Percentiles rank a stretch among this genome's conserved stretches.
Evolutionary conservation across 2,888 invertebrate species (phyloP).

Genomic region (Parnassius apollo): DNA sequence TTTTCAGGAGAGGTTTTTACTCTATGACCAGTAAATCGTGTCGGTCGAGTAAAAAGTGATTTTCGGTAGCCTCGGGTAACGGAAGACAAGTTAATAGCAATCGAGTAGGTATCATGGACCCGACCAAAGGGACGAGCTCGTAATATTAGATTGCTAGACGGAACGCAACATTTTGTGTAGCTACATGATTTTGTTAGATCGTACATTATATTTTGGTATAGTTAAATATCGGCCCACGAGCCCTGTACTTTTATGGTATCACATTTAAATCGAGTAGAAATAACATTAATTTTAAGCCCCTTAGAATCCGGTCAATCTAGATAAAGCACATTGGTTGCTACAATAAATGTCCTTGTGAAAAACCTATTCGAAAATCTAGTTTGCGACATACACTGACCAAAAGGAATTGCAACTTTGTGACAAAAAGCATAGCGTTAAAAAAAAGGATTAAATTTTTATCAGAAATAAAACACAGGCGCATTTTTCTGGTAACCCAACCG

Average conservation of each 20-base stretch:
- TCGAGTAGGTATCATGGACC: conserved; percentile 64
- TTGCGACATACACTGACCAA: no score
- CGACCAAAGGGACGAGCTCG: conserved; percentile 66
- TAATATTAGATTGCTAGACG: conserved; percentile 50
- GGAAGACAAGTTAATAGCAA: conserved; percentile 70
- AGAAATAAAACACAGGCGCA: conserved; percentile 18
- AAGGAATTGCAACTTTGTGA: no score
- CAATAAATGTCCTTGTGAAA: no score
- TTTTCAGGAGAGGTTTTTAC: conserved; percentile 8
- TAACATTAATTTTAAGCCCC: no score
- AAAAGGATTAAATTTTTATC: background rate
- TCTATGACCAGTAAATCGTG: conserved; percentile 20
- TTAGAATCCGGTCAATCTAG: no score
- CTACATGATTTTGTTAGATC: conserved; percentile 2
- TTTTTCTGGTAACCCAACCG: conserved; percentile 22
- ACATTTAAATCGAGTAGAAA: no score
- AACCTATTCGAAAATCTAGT: no score
- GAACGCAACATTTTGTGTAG: conserved; percentile 8
- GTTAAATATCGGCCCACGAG: no score
- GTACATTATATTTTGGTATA: no score
- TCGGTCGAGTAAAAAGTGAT: conserved; percentile 60
- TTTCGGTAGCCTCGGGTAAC: conserved; percentile 63
- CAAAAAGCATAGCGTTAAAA: no score
- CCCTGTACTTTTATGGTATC: no score
- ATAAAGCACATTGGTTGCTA: no score